Base-by-base conservation (phyloP, 2,797 vertebrate species). In the Amniataba percoides region DNA sequence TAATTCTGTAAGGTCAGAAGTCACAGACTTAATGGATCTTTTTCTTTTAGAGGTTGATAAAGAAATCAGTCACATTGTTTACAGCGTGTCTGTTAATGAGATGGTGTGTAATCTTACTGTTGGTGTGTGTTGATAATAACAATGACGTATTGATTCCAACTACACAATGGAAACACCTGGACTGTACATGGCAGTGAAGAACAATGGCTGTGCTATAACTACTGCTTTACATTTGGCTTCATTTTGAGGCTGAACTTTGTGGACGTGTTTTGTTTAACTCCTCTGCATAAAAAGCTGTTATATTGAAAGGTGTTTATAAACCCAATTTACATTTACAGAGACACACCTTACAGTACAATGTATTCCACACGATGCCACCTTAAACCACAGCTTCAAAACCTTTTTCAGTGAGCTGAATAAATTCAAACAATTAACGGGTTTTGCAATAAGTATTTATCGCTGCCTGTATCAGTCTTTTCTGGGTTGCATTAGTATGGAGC, bases 1-100 rank as follows among this genome's bases (percentile, higher is more conserved):
- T 60, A 25, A 61, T 70, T 31, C 13, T 43, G 13, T 70, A 46
- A 69, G 61, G 51, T 76, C 59, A 46, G 18, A 63, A 21, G 60
- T 48, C 34, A 27, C 49, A 5, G 48, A 48, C 45, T 31, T 25
- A 0, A 53, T 48, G 5, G 6, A 3, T 39, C 53, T 61, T 55
- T 51, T 31, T 39, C 53, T 61, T 55, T 51, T 31, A 42, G 5
- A 48, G 65, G 40, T 70, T 25, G 12, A 40, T 40, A 15, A 31
- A 59, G 15, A 31, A 64, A 60, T 46, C 0, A 36, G 27, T 55
- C 7, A 1, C 8, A 25, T 16, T 53, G 58, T 58, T 79, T 71
- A 36, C 9, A 21, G 48, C 49, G 23, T 36, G 9, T 40, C 25
- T 48, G 23, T 43, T 49, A 1, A 16, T 46, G n/a, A 46, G 39